A percentile compares a stretch with the other conserved stretches of the same genome.
These are phyloP conservation scores for Anoplius nigerrimus DNA, from an alignment of 2,888 invertebrate genomes.

Conservation along the genomic window DNA sequence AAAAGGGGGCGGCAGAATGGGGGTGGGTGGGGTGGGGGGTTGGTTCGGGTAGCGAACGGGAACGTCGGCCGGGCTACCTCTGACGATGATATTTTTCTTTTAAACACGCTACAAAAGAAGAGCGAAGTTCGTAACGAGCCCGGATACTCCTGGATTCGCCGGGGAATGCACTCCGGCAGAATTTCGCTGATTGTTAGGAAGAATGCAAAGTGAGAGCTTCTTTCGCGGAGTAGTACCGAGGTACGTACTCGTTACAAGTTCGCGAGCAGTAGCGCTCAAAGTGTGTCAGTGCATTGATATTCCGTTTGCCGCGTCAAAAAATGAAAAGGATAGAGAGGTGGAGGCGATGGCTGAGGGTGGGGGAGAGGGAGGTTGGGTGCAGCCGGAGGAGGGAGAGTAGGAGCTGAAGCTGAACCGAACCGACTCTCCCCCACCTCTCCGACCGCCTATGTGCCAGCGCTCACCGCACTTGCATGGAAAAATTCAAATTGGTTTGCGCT, in stretches of 20 bases:
- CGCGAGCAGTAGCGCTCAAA: background rate
- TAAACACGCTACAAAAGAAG: constrained; percentile 14
- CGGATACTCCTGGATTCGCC: constrained; percentile 38
- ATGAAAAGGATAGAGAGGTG: too few species aligned
- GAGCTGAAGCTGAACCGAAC: too few species aligned
- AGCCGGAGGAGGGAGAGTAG: too few species aligned
- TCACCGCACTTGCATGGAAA: too few species aligned
- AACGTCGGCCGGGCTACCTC: background rate
- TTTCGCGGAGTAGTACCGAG: constrained; percentile 11
- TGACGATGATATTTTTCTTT: constrained; percentile 26
- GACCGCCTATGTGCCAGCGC: too few species aligned
- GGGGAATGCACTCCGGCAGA: constrained; percentile 18
- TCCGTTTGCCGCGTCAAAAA: background rate
- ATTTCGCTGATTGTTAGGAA: constrained; percentile 25
- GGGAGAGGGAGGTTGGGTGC: too few species aligned
- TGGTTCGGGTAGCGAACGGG: too few species aligned
- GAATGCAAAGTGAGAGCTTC: constrained; percentile 28
- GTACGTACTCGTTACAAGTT: constrained; percentile 23
- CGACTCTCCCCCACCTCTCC: too few species aligned
- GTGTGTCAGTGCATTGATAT: constrained; percentile 8
- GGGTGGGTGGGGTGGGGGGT: too few species aligned
- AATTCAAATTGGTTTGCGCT: too few species aligned
- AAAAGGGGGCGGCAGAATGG: too few species aligned
- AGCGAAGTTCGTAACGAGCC: constrained; percentile 35
- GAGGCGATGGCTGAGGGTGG: too few species aligned